phyloP scores from a whole-genome alignment of 2,113 vertebrate species.

The Xenotilapia leptura region DNA sequence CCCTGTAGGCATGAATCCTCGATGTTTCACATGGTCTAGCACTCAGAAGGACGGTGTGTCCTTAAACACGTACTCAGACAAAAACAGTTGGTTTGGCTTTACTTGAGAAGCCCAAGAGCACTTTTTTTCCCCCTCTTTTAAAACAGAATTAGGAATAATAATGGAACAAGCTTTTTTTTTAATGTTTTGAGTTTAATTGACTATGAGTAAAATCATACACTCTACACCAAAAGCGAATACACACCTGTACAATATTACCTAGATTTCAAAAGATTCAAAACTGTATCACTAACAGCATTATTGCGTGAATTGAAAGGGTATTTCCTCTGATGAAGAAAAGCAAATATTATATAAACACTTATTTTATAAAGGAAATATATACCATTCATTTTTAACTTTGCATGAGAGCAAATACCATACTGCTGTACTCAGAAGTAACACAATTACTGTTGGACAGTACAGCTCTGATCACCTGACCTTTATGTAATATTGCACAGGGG shows the following conservation, averaged over 20 bases:
- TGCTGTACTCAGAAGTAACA: background rate
- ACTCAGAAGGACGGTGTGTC: background rate
- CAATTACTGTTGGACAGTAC: background rate
- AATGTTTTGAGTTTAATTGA: background rate
- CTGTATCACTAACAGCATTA: background rate
- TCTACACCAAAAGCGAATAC: background rate
- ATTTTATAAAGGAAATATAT: background rate
- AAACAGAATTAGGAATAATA: background rate
- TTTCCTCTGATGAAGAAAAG: background rate
- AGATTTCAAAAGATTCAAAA: background rate
- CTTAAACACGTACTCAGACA: background rate
- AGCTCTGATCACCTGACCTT: background rate
- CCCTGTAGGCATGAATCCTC: background rate
- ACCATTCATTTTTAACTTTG: background rate
- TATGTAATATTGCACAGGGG: background rate
- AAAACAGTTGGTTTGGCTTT: background rate
- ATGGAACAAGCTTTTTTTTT: background rate
- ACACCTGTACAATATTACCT: background rate
- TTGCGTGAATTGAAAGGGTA: background rate
- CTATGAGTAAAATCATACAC: background rate
- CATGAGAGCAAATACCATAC: background rate
- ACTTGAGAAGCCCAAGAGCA: background rate
- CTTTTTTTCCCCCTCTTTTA: background rate
- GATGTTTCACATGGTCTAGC: background rate
- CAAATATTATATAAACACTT: background rate